Evolutionary conservation across 2,797 vertebrate species (phyloP).

Genomic region (Neostethus bicornis): DNA sequence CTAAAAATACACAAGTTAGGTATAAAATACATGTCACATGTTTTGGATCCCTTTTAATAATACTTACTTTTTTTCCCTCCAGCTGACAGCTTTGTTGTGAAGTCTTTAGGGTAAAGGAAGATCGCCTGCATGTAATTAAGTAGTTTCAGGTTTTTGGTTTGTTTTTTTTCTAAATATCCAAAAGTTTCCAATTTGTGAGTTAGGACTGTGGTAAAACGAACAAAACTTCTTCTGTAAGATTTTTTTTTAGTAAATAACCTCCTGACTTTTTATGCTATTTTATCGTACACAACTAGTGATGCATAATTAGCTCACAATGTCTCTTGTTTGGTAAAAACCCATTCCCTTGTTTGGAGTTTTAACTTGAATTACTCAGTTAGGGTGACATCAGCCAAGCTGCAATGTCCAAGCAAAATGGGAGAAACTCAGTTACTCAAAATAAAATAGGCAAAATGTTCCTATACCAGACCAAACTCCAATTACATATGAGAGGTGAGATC

Average conservation of each 20-base stretch:
- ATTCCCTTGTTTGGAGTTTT: too few relatives aligned
- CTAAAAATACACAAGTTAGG: not conserved
- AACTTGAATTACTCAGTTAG: too few relatives aligned
- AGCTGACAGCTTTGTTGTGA: not conserved
- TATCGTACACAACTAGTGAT: too few relatives aligned
- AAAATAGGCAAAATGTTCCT: too few relatives aligned
- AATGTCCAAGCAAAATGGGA: too few relatives aligned
- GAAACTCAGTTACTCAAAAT: too few relatives aligned
- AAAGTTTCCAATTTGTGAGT: not conserved
- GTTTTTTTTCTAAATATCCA: not conserved
- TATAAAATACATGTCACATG: not conserved
- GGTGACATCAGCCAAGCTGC: too few relatives aligned
- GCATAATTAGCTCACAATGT: too few relatives aligned
- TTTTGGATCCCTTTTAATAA: not conserved
- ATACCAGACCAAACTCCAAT: not conserved
- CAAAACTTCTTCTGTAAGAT: not conserved
- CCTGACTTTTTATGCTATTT: too few relatives aligned
- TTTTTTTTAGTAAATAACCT: not conserved
- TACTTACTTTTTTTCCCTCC: not conserved
- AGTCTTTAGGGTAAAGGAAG: not conserved
- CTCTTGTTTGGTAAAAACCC: too few relatives aligned
- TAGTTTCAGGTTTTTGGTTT: not conserved
- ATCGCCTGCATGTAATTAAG: not conserved
- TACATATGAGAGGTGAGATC: not conserved
- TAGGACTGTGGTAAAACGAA: conserved; percentile 1